Conservation (phyloP, 1,140 invertebrate genomes). For the Saccostrea glomerata region DNA sequence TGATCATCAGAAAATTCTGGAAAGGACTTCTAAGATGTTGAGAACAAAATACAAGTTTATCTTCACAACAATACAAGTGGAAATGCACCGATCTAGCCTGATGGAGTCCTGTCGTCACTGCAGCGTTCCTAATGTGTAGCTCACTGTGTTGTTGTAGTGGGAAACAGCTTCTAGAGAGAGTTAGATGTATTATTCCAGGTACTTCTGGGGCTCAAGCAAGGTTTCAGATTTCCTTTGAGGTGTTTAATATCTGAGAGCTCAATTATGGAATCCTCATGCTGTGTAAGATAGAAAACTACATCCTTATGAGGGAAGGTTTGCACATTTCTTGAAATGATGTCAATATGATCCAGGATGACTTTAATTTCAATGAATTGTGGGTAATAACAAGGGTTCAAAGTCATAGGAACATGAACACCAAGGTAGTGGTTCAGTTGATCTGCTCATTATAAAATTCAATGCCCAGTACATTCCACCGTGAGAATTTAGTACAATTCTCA, state of each 20-base stretch:
- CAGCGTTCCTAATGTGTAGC: not conserved
- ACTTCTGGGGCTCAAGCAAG: not conserved
- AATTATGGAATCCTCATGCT: not conserved
- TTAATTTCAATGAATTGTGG: no score
- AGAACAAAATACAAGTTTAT: slow-evolving; percentile 65
- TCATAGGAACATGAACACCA: no score
- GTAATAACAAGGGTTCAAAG: no score
- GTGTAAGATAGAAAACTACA: not conserved
- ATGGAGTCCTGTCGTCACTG: slow-evolving; percentile 64
- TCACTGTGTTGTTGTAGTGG: not conserved
- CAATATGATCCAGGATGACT: no score
- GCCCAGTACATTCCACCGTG: no score
- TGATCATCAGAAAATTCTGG: slow-evolving; percentile 60
- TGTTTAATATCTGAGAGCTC: not conserved
- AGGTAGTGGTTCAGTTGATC: no score
- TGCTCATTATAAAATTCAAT: no score
- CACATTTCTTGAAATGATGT: no score
- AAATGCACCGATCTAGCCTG: slow-evolving; percentile 60
- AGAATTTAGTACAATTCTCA: no score
- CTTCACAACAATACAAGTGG: slow-evolving; percentile 71
- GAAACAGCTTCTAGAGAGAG: not conserved
- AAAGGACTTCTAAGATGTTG: slow-evolving; percentile 58
- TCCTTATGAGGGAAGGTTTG: not conserved
- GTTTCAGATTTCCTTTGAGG: no score
- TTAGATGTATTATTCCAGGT: not conserved